phyloP scores from a whole-genome alignment of 2,888 invertebrate genomes.

The Sphaerophoria rueppellii region DNA sequence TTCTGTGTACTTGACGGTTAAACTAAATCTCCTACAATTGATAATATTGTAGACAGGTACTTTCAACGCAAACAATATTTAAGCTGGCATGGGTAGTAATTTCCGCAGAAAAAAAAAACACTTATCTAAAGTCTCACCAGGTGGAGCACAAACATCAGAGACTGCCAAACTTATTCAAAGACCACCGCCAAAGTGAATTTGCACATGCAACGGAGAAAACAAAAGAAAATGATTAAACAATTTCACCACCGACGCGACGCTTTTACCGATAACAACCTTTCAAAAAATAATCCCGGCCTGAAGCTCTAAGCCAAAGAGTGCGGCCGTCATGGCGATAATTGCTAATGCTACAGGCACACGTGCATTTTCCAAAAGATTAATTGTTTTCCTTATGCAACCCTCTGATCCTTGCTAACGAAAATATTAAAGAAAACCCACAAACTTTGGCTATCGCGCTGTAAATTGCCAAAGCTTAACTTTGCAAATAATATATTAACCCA shows the following conservation, averaged over 20 bases:
- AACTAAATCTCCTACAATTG: too few relatives aligned
- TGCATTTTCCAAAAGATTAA: slow-evolving; percentile 63
- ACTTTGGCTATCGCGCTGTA: slow-evolving; percentile 41
- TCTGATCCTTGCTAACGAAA: slow-evolving; percentile 57
- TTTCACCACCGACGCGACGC: slow-evolving; percentile 43
- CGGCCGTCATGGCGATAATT: slow-evolving; percentile 32
- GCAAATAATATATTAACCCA: slow-evolving; percentile 29
- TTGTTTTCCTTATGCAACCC: slow-evolving; percentile 59
- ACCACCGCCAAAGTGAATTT: slow-evolving; percentile 44
- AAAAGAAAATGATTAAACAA: slow-evolving; percentile 23
- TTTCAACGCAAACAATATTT: too few relatives aligned
- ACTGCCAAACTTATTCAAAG: slow-evolving; percentile 35
- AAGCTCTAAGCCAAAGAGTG: too few relatives aligned
- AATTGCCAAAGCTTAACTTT: slow-evolving; percentile 13
- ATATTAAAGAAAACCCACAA: not conserved
- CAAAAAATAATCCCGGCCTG: not conserved
- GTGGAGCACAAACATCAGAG: slow-evolving; percentile 13
- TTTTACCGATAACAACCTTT: not conserved
- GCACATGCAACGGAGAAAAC: not conserved
- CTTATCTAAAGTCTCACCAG: slow-evolving; percentile 41
- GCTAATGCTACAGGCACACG: slow-evolving; percentile 47
- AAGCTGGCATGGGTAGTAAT: not conserved
- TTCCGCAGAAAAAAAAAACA: not conserved
- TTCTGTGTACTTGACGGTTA: too few relatives aligned
- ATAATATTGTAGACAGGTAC: too few relatives aligned